These are phyloP conservation scores for Cheilosia urbana DNA, from an alignment of 2,888 invertebrate species.

Conservation along the genomic window DNA sequence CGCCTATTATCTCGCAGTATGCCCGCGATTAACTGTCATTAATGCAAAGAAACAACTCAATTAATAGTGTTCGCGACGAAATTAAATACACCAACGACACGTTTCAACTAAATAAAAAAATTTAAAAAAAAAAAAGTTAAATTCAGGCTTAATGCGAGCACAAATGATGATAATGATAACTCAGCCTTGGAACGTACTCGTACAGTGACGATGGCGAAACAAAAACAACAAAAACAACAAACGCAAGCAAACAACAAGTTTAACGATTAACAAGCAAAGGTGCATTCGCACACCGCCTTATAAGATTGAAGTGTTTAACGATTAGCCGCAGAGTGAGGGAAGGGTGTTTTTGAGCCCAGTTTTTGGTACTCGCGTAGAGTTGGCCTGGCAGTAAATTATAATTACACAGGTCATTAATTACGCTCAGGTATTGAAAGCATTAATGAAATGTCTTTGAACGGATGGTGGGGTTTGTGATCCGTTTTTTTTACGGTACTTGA, in stretches of 20 bases:
- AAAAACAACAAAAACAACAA: conserved; percentile 16
- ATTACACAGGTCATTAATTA: conserved; percentile 62
- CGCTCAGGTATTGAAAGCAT: conserved; percentile 39
- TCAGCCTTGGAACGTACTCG: conserved; percentile 6
- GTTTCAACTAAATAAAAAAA: conserved; percentile 1
- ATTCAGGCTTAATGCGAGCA: conserved; percentile 37
- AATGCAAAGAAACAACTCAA: conserved; percentile 11
- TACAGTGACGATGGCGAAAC: not conserved
- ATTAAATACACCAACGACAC: conserved; percentile 42
- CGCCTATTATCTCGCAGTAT: conserved; percentile 13
- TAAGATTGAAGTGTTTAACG: conserved; percentile 46
- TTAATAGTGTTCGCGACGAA: conserved; percentile 51
- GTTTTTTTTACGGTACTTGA: conserved; percentile 2
- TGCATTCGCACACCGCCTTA: conserved; percentile 17
- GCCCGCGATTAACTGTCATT: conserved; percentile 23
- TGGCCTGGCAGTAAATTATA: conserved; percentile 50
- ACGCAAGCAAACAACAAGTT: conserved; percentile 23
- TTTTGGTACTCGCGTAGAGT: conserved; percentile 38
- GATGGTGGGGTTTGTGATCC: not conserved
- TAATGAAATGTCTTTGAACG: conserved; percentile 33
- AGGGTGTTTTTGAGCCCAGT: conserved; percentile 17
- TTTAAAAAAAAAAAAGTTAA: not conserved
- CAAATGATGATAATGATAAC: conserved; percentile 47
- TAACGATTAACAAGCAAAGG: conserved; percentile 20
- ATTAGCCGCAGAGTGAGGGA: conserved; percentile 31